Evolutionary conservation across 2,797 vertebrate genomes (phyloP), one percentile per base, ranked within the genome.

Genomic region (Glossophaga mutica): DNA sequence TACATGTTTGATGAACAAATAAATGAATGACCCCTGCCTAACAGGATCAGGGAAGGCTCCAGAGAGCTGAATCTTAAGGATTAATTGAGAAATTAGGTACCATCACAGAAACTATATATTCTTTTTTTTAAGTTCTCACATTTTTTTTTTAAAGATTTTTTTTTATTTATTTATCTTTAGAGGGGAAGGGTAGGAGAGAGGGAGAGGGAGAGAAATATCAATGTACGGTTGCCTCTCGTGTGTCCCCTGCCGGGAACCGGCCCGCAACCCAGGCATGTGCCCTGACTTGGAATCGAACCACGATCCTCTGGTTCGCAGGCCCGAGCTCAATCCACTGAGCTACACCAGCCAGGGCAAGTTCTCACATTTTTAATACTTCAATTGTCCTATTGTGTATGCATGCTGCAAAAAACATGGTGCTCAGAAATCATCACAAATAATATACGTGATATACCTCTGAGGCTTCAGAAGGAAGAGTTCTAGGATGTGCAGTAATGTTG

Each of bases 381-480:
- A 92, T 39, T 79, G 77, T 46, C 24, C 44, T 77, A 48, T 0
- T 77, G 2, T 81, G 11, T 42, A 93, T 42, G 22, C 48, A 92
- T 65, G 29, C 71, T 2, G 73, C 32, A 21, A 42, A 93, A 70
- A 65, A 93, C 77, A 70, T n/a, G 12, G 59, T 59, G 93, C 11
- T 82, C 26, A 94, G 46, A 93, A 90, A 92, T 95, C 42, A 91
- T 9, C 76, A 44, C 73, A 88, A 88, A 87, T 52, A 83, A 26
- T 39, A 89, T 55, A 92, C 70, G 19, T 87, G 39, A 62, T 79
- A 96, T 21, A 26, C 14, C 21, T 50, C 39, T 71, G 42, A 88
- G 24, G n/a, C 10, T 62, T 81, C 52, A 83, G 44, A 92, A 96
- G 2, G 26, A 73, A 91, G 5, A 50, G 6, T 44, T 76, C 73